Evolutionary conservation across 2,113 vertebrate genomes (phyloP).

Genomic region (Passer montanus): DNA sequence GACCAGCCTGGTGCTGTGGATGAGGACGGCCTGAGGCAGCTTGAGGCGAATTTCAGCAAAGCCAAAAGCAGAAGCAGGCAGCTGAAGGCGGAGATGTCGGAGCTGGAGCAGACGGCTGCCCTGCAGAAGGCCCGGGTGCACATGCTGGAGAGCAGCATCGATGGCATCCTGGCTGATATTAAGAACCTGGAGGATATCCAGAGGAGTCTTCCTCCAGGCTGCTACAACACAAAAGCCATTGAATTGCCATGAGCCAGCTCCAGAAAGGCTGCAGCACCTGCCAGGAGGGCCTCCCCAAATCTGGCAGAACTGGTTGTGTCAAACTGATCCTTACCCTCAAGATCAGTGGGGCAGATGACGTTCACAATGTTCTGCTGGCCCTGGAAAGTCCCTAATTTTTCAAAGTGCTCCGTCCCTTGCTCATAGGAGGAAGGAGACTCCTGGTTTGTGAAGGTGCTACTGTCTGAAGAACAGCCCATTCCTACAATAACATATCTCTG

Average conservation of each 20-base stretch:
- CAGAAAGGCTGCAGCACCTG: background rate
- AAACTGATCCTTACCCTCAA: background rate
- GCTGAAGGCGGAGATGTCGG: conserved; percentile 74
- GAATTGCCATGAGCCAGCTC: conserved; percentile 79
- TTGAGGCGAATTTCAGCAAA: conserved; percentile 65
- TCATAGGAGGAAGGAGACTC: background rate
- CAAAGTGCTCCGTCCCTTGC: background rate
- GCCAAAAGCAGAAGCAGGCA: conserved; percentile 59
- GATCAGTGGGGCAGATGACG: background rate
- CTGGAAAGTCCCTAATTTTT: background rate
- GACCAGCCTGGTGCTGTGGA: conserved; percentile 75
- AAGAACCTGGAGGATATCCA: conserved; percentile 87
- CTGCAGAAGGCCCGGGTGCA: conserved; percentile 67
- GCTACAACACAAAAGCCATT: conserved; percentile 83
- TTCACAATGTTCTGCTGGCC: background rate
- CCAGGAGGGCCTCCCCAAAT: background rate
- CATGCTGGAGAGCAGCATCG: conserved; percentile 77
- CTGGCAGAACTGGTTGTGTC: background rate
- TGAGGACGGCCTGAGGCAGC: conserved; percentile 65
- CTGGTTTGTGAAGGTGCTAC: background rate
- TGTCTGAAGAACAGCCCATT: background rate
- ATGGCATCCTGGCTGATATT: conserved; percentile 82
- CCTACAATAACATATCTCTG: background rate
- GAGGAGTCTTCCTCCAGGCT: conserved; percentile 78
- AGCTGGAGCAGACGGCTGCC: conserved; percentile 73